Evolutionary conservation across 53 echinoderm and acorn worm species (phyloP).

Genomic region (Arbacia lixula): DNA sequence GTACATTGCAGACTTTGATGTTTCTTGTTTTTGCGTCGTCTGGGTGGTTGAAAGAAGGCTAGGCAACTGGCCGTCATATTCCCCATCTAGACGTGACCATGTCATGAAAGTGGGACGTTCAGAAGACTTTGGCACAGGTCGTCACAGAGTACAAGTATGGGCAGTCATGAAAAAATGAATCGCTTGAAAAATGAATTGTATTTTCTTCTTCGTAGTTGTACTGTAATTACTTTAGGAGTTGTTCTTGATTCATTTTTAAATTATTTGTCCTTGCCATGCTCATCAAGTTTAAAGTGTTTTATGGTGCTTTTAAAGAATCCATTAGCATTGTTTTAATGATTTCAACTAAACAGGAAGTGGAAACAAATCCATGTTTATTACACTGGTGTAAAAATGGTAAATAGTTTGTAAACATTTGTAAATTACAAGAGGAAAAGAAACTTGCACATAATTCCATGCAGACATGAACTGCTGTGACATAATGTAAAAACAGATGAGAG

Average conservation of each 20-base stretch:
- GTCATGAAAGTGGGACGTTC: too few relatives aligned
- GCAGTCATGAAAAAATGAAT: too few relatives aligned
- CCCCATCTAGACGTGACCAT: slow-evolving; percentile 7
- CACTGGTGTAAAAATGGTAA: slow-evolving; percentile 51
- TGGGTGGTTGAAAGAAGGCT: slow-evolving; percentile 36
- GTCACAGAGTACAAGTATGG: too few relatives aligned
- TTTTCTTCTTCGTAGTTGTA: too few relatives aligned
- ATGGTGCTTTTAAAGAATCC: slow-evolving; percentile 50
- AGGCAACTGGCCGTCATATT: slow-evolving; percentile 21
- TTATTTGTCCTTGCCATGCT: slow-evolving; percentile 39
- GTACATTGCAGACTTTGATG: too few relatives aligned
- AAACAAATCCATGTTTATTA: slow-evolving; percentile 7
- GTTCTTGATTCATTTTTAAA: slow-evolving; percentile 7
- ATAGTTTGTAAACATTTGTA: slow-evolving; percentile 56
- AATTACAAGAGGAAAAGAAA: slow-evolving; percentile 17
- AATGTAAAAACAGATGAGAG: slow-evolving; percentile 39
- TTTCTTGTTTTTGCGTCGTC: too few relatives aligned
- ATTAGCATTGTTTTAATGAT: slow-evolving; percentile 17
- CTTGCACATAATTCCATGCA: slow-evolving; percentile 48
- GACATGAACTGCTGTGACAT: slow-evolving; percentile 44
- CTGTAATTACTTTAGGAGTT: too few relatives aligned
- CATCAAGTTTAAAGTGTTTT: slow-evolving; percentile 35
- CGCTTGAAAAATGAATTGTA: too few relatives aligned
- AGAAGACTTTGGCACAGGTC: too few relatives aligned
- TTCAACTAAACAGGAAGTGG: slow-evolving; percentile 11